Conservation (phyloP, 2,888 invertebrate species). For the Synergus gifuensis region DNA sequence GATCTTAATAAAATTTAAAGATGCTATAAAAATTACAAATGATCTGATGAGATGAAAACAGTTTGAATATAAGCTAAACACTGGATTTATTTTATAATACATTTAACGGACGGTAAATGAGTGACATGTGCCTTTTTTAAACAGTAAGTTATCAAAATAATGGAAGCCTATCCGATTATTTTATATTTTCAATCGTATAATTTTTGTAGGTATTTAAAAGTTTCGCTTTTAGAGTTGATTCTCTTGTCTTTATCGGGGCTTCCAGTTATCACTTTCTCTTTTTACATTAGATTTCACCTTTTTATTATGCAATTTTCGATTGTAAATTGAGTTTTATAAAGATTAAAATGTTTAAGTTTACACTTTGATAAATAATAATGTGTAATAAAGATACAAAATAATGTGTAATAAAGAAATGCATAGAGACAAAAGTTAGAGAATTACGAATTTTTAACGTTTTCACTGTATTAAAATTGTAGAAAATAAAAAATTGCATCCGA, state of each 20-base stretch:
- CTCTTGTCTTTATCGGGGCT: background rate
- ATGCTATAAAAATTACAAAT: background rate
- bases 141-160: background rate
- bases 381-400: too few species aligned
- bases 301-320: background rate
- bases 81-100: background rate
- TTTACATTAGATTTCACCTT: background rate
- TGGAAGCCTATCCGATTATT: background rate
- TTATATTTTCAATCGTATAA: background rate
- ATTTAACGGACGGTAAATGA: conserved; percentile 6
- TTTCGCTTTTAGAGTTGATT: background rate
- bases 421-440: too few species aligned
- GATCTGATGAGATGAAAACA: background rate
- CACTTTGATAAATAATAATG: too few species aligned
- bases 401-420: too few species aligned
- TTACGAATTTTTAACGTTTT: background rate
- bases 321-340: background rate
- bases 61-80: background rate
- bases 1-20: too few species aligned
- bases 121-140: background rate
- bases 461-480: background rate
- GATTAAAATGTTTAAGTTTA: background rate
- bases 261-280: background rate
- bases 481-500: background rate
- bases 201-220: background rate